phyloP scores from a whole-genome alignment of 2,888 invertebrate genomes.

The Steromphala cineraria region DNA sequence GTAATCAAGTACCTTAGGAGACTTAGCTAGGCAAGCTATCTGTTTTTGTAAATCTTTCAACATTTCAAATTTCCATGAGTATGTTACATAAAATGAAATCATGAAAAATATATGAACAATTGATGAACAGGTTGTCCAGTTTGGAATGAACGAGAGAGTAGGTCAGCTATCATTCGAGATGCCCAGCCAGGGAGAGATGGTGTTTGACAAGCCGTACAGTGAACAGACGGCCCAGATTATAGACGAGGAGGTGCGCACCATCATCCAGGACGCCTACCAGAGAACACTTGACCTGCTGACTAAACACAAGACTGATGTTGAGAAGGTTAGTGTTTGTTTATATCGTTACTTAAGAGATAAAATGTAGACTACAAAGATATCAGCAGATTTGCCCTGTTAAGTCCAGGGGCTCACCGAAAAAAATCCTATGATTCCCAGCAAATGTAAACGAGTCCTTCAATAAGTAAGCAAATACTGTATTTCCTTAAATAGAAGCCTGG shows the following conservation, averaged over 20 bases:
- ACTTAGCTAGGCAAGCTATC: no score
- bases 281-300: conserved; percentile 86
- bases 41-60: no score
- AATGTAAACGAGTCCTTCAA: no score
- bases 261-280: conserved; percentile 87
- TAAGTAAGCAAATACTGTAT: no score
- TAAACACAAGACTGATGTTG: conserved; percentile 90
- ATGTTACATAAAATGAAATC: neutral
- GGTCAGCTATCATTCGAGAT: conserved; percentile 97
- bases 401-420: no score
- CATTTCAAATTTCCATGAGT: no score
- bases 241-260: conserved; percentile 89
- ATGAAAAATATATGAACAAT: neutral
- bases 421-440: no score
- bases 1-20: no score
- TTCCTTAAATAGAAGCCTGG: no score
- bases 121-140: conserved; percentile 87
- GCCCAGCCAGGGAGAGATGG: conserved; percentile 94
- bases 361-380: no score
- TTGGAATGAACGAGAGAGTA: conserved; percentile 97
- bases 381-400: no score
- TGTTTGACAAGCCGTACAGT: conserved; percentile 96
- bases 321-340: conserved; percentile 79
- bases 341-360: no score
- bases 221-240: conserved; percentile 92